Percentiles rank a stretch among this genome's conserved stretches.
These are phyloP conservation scores for Limulus polyphemus DNA, from an alignment of 2,888 invertebrate species.

Conservation along the genomic window DNA sequence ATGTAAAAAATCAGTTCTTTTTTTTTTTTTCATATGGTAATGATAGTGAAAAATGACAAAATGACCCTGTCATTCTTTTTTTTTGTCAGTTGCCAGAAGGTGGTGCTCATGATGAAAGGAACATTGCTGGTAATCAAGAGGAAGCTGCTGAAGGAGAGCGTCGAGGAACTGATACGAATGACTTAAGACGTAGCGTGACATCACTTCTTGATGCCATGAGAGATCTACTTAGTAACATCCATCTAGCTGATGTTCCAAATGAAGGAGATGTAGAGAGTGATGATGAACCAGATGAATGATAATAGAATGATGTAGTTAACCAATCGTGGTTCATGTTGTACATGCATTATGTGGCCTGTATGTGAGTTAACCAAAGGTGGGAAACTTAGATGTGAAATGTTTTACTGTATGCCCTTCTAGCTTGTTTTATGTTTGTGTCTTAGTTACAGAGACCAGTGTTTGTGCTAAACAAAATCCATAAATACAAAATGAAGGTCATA, in stretches of 20 bases:
- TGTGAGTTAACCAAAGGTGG: too few relatives aligned
- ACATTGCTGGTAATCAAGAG: slow-evolving; percentile 9
- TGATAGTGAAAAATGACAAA: too few relatives aligned
- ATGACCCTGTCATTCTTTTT: too few relatives aligned
- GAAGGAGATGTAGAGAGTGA: slow-evolving; percentile 38
- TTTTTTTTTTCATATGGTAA: too few relatives aligned
- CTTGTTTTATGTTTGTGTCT: background rate
- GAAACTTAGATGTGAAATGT: too few relatives aligned
- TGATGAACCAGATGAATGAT: slow-evolving; percentile 21
- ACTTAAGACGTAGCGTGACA: slow-evolving; percentile 51
- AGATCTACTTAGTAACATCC: slow-evolving; percentile 53
- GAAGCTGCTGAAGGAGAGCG: slow-evolving; percentile 29
- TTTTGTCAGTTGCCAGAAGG: too few relatives aligned
- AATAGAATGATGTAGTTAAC: background rate
- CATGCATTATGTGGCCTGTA: too few relatives aligned
- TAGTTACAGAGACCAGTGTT: background rate
- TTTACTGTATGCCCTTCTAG: background rate
- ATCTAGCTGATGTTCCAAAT: slow-evolving; percentile 45
- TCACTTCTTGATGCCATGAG: slow-evolving; percentile 58
- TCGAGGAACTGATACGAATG: slow-evolving; percentile 32
- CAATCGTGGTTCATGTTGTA: too few relatives aligned
- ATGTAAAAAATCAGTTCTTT: too few relatives aligned
- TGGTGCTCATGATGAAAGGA: background rate
- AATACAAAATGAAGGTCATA: too few relatives aligned
- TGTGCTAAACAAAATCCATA: too few relatives aligned